Conservation (phyloP, 2,797 vertebrate species). For the Megalops cyprinoides region DNA sequence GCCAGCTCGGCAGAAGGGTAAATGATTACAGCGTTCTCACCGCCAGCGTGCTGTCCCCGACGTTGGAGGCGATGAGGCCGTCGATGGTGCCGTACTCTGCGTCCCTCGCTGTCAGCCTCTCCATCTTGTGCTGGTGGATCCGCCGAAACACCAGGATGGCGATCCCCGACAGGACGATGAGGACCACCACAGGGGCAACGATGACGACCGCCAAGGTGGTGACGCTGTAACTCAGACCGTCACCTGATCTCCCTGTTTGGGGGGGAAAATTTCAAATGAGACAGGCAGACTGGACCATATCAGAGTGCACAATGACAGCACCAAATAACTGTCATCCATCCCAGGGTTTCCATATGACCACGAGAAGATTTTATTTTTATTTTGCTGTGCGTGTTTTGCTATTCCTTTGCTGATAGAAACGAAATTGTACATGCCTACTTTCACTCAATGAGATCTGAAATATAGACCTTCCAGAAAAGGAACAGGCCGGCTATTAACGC, state of each 20-base stretch:
- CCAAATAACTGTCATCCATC: background rate
- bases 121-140: slow-evolving; percentile 88
- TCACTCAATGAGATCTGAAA: no score
- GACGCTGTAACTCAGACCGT: slow-evolving; percentile 80
- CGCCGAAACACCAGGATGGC: slow-evolving; percentile 85
- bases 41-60: slow-evolving; percentile 95
- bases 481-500: no score
- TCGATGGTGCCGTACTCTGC: slow-evolving; percentile 95
- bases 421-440: no score
- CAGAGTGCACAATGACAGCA: no score
- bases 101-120: slow-evolving; percentile 88
- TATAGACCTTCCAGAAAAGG: no score
- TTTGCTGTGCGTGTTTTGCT: no score
- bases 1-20: no score
- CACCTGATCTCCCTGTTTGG: slow-evolving; percentile 58
- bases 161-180: slow-evolving; percentile 82
- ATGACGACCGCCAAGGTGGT: slow-evolving; percentile 84
- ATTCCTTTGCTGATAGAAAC: no score
- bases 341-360: background rate
- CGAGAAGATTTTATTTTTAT: no score
- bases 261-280: background rate
- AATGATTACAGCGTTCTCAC: no score
- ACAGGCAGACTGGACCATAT: background rate
- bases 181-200: slow-evolving; percentile 81
- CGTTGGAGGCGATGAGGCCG: slow-evolving; percentile 95